phyloP scores from a whole-genome alignment of 1,140 invertebrate species.

The Hestina assimilis region DNA sequence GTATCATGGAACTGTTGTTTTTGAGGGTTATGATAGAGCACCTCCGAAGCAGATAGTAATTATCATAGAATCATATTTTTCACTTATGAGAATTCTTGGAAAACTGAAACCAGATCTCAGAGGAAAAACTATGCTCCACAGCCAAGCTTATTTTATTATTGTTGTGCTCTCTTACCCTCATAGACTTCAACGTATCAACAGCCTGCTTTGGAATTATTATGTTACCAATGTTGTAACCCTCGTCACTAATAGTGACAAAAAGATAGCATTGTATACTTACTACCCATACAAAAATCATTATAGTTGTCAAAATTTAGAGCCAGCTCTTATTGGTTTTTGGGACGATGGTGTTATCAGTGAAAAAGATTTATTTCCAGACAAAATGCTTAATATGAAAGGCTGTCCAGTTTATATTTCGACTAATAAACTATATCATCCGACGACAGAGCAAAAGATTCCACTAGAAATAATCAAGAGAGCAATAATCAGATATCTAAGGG shows the following conservation, averaged over 20 bases:
- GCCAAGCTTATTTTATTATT: conserved; percentile 47
- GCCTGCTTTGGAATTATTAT: conserved; percentile 49
- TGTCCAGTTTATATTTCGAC: conserved; percentile 61
- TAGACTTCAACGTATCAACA: conserved; percentile 41
- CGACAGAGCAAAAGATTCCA: conserved; percentile 45
- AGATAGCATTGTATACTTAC: conserved; percentile 48
- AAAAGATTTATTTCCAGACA: conserved; percentile 43
- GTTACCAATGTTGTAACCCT: conserved; percentile 46
- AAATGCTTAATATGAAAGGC: conserved; percentile 53
- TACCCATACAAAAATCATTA: conserved; percentile 48
- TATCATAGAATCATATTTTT: conserved; percentile 45
- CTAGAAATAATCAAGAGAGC: conserved; percentile 48
- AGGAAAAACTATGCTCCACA: conserved; percentile 48
- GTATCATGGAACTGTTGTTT: conserved; percentile 29
- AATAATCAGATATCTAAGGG: conserved; percentile 40
- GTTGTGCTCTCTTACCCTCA: conserved; percentile 38
- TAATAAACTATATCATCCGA: conserved; percentile 50
- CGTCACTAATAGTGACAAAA: conserved; percentile 33
- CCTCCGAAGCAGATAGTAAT: conserved; percentile 45
- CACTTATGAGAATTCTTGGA: conserved; percentile 40
- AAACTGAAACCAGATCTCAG: conserved; percentile 52
- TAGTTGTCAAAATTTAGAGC: conserved; percentile 45
- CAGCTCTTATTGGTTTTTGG: conserved; percentile 42
- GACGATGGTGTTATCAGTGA: conserved; percentile 19
- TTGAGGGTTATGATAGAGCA: conserved; percentile 36